A percentile compares a stretch with the other conserved stretches of the same genome.
Evolutionary conservation across 37 sponge, comb jelly and placozoan species (phyloP).

Genomic region (Cladorhizidae sp.): DNA sequence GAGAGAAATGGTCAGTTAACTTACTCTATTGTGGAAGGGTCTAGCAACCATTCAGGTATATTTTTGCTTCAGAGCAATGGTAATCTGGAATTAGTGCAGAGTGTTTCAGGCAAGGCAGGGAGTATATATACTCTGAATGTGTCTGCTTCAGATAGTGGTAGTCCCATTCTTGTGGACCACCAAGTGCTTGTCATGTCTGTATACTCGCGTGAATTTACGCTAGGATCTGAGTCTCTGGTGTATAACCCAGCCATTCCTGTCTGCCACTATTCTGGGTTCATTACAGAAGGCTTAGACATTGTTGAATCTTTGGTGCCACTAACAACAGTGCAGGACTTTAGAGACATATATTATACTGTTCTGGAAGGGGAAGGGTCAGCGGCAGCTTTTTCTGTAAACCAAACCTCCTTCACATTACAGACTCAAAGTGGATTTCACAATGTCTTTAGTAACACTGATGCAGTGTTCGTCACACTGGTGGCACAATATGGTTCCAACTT

Average conservation of each 20-base stretch:
- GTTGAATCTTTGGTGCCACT: background rate
- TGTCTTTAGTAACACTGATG: slow-evolving; percentile 28
- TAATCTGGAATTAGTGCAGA: slow-evolving; percentile 13
- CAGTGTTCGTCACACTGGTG: slow-evolving; percentile 47
- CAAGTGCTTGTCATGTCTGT: slow-evolving; percentile 32
- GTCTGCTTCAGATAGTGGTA: slow-evolving; percentile 50
- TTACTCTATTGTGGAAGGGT: slow-evolving; percentile 23
- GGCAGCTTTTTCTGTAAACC: slow-evolving; percentile 19
- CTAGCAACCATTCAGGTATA: slow-evolving; percentile 9
- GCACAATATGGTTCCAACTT: slow-evolving; percentile 52
- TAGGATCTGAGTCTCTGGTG: slow-evolving; percentile 11
- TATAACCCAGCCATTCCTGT: slow-evolving; percentile 30
- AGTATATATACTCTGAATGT: slow-evolving; percentile 39
- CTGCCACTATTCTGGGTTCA: slow-evolving; percentile 22
- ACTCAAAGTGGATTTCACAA: background rate
- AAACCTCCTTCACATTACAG: background rate
- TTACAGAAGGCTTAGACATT: slow-evolving; percentile 18
- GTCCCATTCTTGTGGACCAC: slow-evolving; percentile 6
- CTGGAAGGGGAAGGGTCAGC: slow-evolving; percentile 2
- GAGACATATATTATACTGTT: background rate
- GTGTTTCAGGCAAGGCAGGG: slow-evolving; percentile 15
- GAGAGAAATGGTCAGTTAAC: slow-evolving; percentile 23
- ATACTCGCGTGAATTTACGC: slow-evolving; percentile 12
- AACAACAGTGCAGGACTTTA: background rate
- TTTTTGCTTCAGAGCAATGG: slow-evolving; percentile 46